phyloP scores from a whole-genome alignment of 2,888 invertebrate genomes.

The Diarsia brunnea region DNA sequence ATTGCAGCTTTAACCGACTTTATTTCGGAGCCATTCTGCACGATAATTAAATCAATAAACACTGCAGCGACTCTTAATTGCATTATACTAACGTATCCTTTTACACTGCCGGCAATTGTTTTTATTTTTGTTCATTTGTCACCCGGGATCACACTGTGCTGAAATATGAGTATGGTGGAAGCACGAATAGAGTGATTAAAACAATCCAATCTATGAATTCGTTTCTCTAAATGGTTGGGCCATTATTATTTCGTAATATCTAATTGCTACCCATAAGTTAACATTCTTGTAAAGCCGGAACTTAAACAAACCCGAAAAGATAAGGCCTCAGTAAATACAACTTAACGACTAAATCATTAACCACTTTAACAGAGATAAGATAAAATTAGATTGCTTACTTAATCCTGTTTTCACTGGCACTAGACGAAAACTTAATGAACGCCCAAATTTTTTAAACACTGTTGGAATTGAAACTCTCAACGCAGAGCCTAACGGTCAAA shows the following conservation, averaged over 20 bases:
- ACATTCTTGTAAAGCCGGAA: slow-evolving; percentile 22
- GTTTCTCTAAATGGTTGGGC: background rate
- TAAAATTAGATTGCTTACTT: slow-evolving; percentile 32
- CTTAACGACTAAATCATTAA: slow-evolving; percentile 49
- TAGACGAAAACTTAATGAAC: background rate
- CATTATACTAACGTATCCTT: background rate
- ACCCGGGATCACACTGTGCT: background rate
- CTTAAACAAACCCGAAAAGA: slow-evolving; percentile 32
- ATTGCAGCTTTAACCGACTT: background rate
- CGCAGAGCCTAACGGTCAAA: background rate
- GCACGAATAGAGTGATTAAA: background rate
- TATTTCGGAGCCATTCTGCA: background rate
- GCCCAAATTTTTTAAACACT: background rate
- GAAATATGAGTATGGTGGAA: background rate
- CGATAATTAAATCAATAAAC: background rate
- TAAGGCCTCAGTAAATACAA: slow-evolving; percentile 40
- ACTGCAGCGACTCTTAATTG: background rate
- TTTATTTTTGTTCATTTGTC: background rate
- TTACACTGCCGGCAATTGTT: background rate
- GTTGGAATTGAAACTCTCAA: background rate
- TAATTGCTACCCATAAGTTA: background rate
- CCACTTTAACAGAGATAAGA: slow-evolving; percentile 49
- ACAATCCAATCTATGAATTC: background rate
- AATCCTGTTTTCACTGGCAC: slow-evolving; percentile 5
- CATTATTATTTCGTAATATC: slow-evolving; percentile 18